Conservation (phyloP, 2,113 vertebrate genomes). For the Urocynchramus pylzowi region DNA sequence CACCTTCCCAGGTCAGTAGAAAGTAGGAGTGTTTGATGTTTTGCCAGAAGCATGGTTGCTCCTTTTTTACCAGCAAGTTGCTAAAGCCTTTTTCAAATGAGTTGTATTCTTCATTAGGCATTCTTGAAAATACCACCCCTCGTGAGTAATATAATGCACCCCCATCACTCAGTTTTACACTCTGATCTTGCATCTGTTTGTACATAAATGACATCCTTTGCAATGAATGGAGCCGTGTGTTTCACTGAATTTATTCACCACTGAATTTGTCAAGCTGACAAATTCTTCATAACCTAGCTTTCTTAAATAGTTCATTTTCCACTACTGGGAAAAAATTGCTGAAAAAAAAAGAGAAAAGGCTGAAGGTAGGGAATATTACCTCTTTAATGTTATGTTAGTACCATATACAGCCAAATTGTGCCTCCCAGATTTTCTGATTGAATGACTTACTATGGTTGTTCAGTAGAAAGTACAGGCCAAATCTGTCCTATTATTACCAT, state of each 20-base stretch:
- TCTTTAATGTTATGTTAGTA: neutral
- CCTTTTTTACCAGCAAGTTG: neutral
- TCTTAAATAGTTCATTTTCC: neutral
- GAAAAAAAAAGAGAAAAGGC: neutral
- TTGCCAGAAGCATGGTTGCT: neutral
- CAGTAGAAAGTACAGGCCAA: neutral
- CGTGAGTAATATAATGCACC: neutral
- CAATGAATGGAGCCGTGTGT: neutral
- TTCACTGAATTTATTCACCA: neutral
- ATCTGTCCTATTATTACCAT: neutral
- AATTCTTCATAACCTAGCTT: neutral
- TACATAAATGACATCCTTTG: neutral
- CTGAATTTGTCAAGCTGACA: too few species aligned
- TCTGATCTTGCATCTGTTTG: neutral
- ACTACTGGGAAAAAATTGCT: neutral
- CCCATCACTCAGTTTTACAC: neutral
- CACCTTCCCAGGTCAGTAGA: neutral
- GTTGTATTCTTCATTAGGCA: neutral
- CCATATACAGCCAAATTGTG: neutral
- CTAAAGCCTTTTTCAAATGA: neutral
- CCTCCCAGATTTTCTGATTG: neutral
- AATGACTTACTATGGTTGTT: neutral
- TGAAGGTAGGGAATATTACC: neutral
- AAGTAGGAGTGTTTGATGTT: neutral
- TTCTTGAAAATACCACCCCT: neutral